A percentile compares a stretch with the other conserved stretches of the same genome.
Conservation (phyloP, 2,888 invertebrate species). For the Noctua pronuba region DNA sequence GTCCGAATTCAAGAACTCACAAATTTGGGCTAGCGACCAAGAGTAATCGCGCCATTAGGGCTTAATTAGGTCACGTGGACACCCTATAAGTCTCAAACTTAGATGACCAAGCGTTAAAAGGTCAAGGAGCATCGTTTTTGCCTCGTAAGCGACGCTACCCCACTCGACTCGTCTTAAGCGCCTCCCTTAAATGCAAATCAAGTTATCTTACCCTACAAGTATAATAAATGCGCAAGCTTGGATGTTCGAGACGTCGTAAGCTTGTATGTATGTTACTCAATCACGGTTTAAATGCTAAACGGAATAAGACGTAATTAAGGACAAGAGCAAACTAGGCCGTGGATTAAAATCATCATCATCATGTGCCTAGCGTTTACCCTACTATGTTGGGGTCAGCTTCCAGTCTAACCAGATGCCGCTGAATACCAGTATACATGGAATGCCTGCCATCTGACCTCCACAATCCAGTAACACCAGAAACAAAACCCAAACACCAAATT, state of each 20-base stretch:
- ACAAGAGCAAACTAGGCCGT: background rate
- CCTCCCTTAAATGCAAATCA: conserved; percentile 38
- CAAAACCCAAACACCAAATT: no score
- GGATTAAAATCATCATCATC: background rate
- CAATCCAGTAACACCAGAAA: background rate
- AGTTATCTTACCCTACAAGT: conserved; percentile 23
- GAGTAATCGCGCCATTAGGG: background rate
- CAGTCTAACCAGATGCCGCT: background rate
- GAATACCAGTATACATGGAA: background rate
- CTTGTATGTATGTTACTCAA: conserved; percentile 1
- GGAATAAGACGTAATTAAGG: no score
- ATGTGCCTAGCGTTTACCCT: background rate
- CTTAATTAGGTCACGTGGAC: conserved; percentile 16
- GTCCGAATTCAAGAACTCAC: background rate
- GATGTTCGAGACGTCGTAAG: background rate
- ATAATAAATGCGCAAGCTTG: conserved; percentile 14
- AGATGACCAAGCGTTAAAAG: conserved; percentile 29
- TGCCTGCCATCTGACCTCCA: background rate
- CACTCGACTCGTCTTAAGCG: conserved; percentile 28
- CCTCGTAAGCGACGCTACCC: conserved; percentile 23
- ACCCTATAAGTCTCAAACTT: conserved; percentile 1
- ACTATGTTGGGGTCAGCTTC: background rate
- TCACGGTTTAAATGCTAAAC: background rate
- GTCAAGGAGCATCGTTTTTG: conserved; percentile 39
- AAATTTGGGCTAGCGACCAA: background rate